Percentiles rank a stretch among this genome's conserved stretches.
Evolutionary conservation across 2,888 invertebrate species (phyloP).

Genomic region (Drosophila koepferae): DNA sequence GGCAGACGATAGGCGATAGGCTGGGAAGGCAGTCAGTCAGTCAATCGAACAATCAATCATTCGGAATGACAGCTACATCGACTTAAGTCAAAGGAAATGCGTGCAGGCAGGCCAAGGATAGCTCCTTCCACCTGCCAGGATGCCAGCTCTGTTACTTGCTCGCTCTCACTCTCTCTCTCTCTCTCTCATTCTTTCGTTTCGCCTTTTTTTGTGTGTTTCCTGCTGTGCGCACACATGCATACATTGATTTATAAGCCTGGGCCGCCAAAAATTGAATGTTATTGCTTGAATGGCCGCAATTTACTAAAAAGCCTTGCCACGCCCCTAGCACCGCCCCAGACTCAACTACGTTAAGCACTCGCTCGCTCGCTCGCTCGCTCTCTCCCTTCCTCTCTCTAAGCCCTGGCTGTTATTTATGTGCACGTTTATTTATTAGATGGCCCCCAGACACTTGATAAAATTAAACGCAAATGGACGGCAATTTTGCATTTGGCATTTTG

Average conservation of each 20-base stretch:
- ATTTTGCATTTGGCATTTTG: constrained; percentile 74
- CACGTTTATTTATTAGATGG: constrained; percentile 79
- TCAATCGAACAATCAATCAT: constrained; percentile 78
- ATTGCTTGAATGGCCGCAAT: constrained; percentile 79
- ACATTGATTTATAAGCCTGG: constrained; percentile 75
- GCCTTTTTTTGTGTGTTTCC: not conserved
- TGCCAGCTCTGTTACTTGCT: not conserved
- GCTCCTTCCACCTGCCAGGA: not conserved
- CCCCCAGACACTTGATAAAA: constrained; percentile 76
- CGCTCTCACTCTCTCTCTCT: not conserved
- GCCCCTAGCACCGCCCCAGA: constrained; percentile 4
- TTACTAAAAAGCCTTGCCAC: constrained; percentile 69
- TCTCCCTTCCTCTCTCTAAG: not conserved
- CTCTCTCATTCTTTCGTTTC: not conserved
- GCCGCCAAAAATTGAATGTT: constrained; percentile 79
- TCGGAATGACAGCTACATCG: constrained; percentile 72
- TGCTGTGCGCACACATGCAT: constrained; percentile 48
- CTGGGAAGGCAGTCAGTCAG: constrained; percentile 57
- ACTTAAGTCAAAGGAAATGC: constrained; percentile 69
- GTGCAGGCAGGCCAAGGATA: constrained; percentile 19
- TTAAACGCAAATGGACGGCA: constrained; percentile 73
- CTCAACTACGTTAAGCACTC: too few relatives aligned
- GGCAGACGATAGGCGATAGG: constrained; percentile 6
- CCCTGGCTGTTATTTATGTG: constrained; percentile 67
- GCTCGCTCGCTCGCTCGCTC: not conserved